These are phyloP conservation scores for Mechanitis mazaeus DNA, from an alignment of 2,888 invertebrate genomes.

Conservation along the genomic window DNA sequence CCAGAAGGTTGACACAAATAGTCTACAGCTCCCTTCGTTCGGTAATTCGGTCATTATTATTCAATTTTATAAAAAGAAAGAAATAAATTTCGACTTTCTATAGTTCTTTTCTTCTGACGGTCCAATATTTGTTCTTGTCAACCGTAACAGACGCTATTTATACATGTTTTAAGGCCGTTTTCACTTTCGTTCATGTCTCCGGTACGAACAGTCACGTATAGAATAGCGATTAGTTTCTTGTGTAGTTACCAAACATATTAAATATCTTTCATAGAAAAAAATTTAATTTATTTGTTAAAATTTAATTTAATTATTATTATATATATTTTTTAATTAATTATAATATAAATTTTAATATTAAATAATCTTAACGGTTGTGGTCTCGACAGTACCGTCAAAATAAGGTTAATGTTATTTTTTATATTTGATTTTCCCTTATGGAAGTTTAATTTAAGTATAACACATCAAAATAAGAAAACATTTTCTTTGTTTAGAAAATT, in stretches of 20 bases:
- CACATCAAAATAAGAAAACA: slow-evolving; percentile 15
- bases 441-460: background rate
- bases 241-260: background rate
- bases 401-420: slow-evolving; percentile 2
- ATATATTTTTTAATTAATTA: background rate
- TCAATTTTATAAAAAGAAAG: slow-evolving; percentile 21
- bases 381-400: background rate
- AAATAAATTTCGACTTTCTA: slow-evolving; percentile 41
- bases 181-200: slow-evolving; percentile 55
- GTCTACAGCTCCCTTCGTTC: background rate
- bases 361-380: background rate
- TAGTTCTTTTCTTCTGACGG: slow-evolving; percentile 47
- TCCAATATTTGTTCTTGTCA: slow-evolving; percentile 66
- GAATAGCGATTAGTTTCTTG: slow-evolving; percentile 4
- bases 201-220: slow-evolving; percentile 26
- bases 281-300: background rate
- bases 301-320: background rate
- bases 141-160: slow-evolving; percentile 37
- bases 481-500: slow-evolving; percentile 9
- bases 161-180: slow-evolving; percentile 67
- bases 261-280: no score
- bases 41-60: background rate
- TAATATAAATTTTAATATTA: background rate
- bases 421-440: background rate
- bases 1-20: no score